Percentiles rank a stretch among this genome's conserved stretches.
Conservation (phyloP, 2,113 vertebrate species). For the Lethenteron reissneri region DNA sequence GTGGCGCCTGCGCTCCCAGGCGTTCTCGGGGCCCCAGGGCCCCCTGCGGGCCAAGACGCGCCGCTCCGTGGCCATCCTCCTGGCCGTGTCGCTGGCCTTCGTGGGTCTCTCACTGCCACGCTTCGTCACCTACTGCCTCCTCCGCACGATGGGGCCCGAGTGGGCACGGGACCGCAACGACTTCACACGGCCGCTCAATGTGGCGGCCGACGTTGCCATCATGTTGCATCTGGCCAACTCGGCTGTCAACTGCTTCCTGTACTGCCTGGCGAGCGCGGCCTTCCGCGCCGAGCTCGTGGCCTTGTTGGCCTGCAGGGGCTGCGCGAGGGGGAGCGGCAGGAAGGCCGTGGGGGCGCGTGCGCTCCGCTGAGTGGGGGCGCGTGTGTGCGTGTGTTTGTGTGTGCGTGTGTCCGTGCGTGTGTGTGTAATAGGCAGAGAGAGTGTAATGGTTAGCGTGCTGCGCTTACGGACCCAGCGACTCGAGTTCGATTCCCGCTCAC, state of each 20-base stretch:
- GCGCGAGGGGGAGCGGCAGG: slow-evolving; percentile 8
- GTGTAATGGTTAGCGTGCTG: no score
- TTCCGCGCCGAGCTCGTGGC: slow-evolving; percentile 24
- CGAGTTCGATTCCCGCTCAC: no score
- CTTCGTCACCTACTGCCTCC: slow-evolving; percentile 34
- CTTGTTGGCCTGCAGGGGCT: slow-evolving; percentile 14
- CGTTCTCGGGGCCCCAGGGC: slow-evolving; percentile 10
- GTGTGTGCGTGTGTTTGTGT: background rate
- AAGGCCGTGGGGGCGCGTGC: background rate
- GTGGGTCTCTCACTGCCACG: slow-evolving; percentile 30
- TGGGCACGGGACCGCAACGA: slow-evolving; percentile 24
- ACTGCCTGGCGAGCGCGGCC: slow-evolving; percentile 27
- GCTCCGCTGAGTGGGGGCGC: background rate
- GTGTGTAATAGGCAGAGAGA: no score
- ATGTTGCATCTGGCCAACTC: slow-evolving; percentile 41
- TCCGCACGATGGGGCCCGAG: slow-evolving; percentile 28
- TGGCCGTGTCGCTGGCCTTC: slow-evolving; percentile 24
- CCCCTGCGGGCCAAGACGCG: no score
- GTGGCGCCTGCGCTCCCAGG: slow-evolving; percentile 17
- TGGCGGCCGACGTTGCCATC: slow-evolving; percentile 26
- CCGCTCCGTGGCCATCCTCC: slow-evolving; percentile 14
- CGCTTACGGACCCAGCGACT: no score
- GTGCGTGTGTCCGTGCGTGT: background rate
- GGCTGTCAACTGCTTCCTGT: slow-evolving; percentile 35
- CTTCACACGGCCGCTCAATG: slow-evolving; percentile 27